phyloP scores from a whole-genome alignment of 2,888 invertebrate genomes.

The Stegophylla sp. region DNA sequence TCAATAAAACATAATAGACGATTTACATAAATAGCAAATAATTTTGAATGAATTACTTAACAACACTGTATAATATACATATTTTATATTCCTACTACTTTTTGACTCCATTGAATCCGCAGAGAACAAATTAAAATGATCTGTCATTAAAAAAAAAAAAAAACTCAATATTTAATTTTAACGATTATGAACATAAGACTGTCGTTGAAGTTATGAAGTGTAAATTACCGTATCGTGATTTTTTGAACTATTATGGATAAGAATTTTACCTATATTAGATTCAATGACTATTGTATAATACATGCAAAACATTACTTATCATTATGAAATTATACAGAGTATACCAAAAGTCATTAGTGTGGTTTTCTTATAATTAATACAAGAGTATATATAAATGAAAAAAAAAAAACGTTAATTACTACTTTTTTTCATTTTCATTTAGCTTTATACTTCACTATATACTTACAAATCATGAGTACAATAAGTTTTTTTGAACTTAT shows the following conservation, averaged over 20 bases:
- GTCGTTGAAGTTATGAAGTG: conserved; percentile 12
- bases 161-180: conserved; percentile 5
- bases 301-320: conserved; percentile 29
- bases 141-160: background rate
- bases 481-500: background rate
- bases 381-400: background rate
- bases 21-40: background rate
- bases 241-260: conserved; percentile 22
- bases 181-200: conserved; percentile 1
- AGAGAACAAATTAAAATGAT: conserved; percentile 1
- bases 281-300: conserved; percentile 8
- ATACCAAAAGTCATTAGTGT: background rate
- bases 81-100: background rate
- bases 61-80: background rate
- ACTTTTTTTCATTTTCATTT: background rate
- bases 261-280: conserved; percentile 15
- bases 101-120: background rate
- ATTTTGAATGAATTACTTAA: background rate
- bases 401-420: conserved; percentile 1
- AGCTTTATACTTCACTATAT: background rate
- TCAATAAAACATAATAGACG: background rate
- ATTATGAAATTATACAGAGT: conserved; percentile 28
- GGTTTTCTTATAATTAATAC: conserved; percentile 7
- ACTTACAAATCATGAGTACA: background rate
- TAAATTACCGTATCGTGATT: conserved; percentile 31